phyloP scores from a whole-genome alignment of 2,797 vertebrate genomes.

The Pampus argenteus region DNA sequence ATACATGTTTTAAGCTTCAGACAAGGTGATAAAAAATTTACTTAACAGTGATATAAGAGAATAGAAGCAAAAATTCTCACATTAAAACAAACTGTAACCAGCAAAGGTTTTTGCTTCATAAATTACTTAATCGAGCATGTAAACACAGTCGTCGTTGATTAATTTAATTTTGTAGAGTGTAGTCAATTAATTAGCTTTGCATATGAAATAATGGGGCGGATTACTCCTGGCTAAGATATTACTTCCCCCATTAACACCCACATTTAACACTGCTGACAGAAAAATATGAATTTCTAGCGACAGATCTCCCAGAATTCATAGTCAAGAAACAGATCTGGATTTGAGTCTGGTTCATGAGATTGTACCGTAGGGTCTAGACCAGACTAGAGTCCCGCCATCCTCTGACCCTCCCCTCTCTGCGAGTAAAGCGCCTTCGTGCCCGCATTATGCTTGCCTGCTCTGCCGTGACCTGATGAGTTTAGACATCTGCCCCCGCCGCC shows the following conservation, averaged over 20 bases:
- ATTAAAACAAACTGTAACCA: background rate
- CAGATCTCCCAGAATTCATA: background rate
- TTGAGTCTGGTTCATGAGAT: background rate
- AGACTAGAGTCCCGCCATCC: slow-evolving; percentile 40
- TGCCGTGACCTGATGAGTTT: slow-evolving; percentile 77
- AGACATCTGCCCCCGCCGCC: slow-evolving; percentile 47
- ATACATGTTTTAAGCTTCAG: background rate
- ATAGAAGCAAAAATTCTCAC: background rate
- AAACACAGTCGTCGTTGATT: background rate
- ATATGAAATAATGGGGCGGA: background rate
- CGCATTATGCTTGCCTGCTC: slow-evolving; percentile 64
- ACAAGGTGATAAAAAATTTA: background rate
- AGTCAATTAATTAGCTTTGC: too few relatives aligned
- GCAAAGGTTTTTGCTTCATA: background rate
- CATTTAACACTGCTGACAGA: background rate
- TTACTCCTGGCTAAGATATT: background rate
- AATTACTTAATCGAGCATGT: background rate
- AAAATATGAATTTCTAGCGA: background rate
- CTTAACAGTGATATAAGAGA: background rate
- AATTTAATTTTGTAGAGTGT: too few relatives aligned
- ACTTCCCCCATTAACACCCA: background rate
- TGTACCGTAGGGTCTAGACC: background rate
- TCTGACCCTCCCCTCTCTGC: slow-evolving; percentile 29
- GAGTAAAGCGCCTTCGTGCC: slow-evolving; percentile 42
- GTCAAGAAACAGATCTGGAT: background rate